These are phyloP conservation scores for Cyprinodon diabolis DNA, from an alignment of 2,797 vertebrate species.

Conservation along the genomic window DNA sequence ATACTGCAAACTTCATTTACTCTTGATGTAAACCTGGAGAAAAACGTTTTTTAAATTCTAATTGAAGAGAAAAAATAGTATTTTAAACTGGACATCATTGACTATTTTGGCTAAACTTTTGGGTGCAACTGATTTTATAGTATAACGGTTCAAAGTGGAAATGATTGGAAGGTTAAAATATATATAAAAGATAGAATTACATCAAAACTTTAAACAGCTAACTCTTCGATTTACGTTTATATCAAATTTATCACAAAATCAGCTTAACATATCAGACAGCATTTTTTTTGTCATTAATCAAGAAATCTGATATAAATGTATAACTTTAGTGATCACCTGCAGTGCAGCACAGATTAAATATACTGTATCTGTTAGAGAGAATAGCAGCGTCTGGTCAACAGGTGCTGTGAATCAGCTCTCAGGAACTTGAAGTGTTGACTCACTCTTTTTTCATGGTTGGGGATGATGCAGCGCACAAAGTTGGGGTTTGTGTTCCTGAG, in stretches of 20 bases:
- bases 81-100: too few species aligned
- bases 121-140: too few species aligned
- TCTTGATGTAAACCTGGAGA: too few species aligned
- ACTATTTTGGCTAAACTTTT: too few species aligned
- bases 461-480: constrained; percentile 99
- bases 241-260: neutral
- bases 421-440: constrained; percentile 8
- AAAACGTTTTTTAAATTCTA: too few species aligned
- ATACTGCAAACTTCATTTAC: too few species aligned
- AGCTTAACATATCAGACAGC: neutral
- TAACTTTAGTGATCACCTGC: neutral
- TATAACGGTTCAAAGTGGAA: neutral
- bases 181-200: neutral
- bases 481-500: constrained; percentile 98
- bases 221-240: neutral
- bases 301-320: neutral
- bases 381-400: neutral
- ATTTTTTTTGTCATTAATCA: neutral
- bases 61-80: too few species aligned
- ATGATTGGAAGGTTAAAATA: neutral
- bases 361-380: neutral
- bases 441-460: constrained; percentile 97
- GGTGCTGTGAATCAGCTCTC: neutral
- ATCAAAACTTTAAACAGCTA: neutral
- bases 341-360: neutral